Percentiles rank a stretch among this genome's conserved stretches.
Conservation (phyloP, 2,113 vertebrate species). For the Cyphomyrus plagiostoma region DNA sequence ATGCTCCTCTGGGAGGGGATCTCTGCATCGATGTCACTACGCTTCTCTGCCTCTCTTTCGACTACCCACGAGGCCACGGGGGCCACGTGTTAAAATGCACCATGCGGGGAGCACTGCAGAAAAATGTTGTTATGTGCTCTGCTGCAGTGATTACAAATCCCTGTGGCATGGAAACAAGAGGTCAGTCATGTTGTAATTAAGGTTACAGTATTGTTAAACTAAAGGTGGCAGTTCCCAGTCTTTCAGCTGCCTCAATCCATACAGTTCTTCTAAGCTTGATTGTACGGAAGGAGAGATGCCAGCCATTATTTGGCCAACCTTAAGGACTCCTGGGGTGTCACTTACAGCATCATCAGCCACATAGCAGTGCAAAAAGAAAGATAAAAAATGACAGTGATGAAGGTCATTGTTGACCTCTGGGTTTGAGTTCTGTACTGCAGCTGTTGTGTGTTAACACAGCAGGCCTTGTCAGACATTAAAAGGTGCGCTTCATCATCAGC, state of each 20-base stretch:
- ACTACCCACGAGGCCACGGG: background rate
- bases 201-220: constrained; percentile 55
- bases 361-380: constrained; percentile 48
- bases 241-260: constrained; percentile 20
- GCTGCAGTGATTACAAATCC: constrained; percentile 56
- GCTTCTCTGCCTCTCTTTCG: background rate
- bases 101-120: background rate
- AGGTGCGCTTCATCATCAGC: constrained; percentile 37
- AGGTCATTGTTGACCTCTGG: constrained; percentile 61
- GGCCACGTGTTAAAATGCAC: constrained; percentile 3
- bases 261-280: constrained; percentile 50
- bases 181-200: constrained; percentile 59
- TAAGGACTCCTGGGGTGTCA: constrained; percentile 54
- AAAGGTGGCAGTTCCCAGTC: constrained; percentile 54
- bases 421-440: constrained; percentile 46
- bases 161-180: constrained; percentile 56
- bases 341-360: constrained; percentile 50
- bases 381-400: constrained; percentile 28
- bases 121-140: constrained; percentile 55
- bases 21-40: background rate
- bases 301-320: constrained; percentile 30
- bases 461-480: constrained; percentile 53
- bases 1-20: constrained; percentile 8
- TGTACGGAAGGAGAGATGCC: constrained; percentile 53
- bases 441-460: constrained; percentile 49